These are phyloP conservation scores for Caenorhabditis sp. DNA, from an alignment of 2,888 invertebrate genomes.

Conservation along the genomic window DNA sequence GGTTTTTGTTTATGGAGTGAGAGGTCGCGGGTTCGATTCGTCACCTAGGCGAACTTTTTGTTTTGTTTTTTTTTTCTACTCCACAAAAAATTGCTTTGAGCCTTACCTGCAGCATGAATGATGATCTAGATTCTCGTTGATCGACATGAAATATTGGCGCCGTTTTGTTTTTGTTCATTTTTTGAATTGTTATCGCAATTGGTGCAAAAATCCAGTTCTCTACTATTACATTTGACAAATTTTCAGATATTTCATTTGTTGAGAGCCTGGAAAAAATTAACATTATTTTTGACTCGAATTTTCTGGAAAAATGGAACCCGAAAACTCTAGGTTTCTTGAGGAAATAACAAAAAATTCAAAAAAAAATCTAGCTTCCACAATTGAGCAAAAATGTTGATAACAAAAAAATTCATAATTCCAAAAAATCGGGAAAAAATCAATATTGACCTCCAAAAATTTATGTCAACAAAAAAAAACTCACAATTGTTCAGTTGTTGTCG, in stretches of 20 bases:
- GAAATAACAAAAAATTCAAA: not conserved
- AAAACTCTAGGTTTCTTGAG: not conserved
- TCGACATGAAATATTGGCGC: constrained; percentile 19
- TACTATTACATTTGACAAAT: constrained; percentile 18
- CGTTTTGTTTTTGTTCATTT: constrained; percentile 39
- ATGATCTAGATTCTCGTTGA: constrained; percentile 23
- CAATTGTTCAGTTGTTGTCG: constrained; percentile 27
- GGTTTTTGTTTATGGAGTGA: too few relatives aligned
- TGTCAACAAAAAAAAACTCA: constrained; percentile 5
- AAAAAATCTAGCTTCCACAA: not conserved
- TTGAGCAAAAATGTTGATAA: too few relatives aligned
- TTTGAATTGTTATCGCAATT: constrained; percentile 45
- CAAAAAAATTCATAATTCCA: not conserved
- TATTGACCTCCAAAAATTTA: not conserved
- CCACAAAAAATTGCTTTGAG: too few relatives aligned
- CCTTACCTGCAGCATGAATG: constrained; percentile 28
- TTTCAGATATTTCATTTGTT: constrained; percentile 8
- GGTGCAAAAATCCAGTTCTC: constrained; percentile 53
- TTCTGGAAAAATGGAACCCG: not conserved
- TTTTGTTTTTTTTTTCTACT: too few relatives aligned
- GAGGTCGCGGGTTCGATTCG: too few relatives aligned
- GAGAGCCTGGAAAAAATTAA: constrained; percentile 11
- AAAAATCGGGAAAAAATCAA: not conserved
- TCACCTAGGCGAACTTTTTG: too few relatives aligned
- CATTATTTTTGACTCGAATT: not conserved